These are phyloP conservation scores for Copidosoma floridanum DNA, from an alignment of 1,140 invertebrate species.

Conservation along the genomic window DNA sequence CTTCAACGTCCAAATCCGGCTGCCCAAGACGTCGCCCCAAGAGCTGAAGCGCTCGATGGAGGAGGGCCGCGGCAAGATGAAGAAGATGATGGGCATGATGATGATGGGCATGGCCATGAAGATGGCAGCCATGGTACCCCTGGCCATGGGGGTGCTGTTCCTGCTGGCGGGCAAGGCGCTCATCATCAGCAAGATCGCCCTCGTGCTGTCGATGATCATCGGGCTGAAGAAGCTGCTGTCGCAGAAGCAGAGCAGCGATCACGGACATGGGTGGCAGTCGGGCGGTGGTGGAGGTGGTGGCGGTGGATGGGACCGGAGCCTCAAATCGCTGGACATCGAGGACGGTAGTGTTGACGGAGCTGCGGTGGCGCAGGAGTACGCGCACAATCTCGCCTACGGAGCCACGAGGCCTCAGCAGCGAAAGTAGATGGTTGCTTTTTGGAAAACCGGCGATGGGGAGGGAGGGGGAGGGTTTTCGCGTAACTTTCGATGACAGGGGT, in stretches of 20 bases:
- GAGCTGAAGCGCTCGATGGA: conserved; percentile 69
- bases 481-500: no score
- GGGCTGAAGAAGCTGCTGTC: conserved; percentile 74
- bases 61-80: conserved; percentile 77
- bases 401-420: background rate
- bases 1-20: conserved; percentile 70
- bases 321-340: conserved; percentile 42
- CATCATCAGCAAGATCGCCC: conserved; percentile 75
- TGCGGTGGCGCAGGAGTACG: conserved; percentile 49
- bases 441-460: background rate
- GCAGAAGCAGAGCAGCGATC: conserved; percentile 62
- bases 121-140: conserved; percentile 69
- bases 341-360: background rate
- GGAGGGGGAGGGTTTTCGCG: no score
- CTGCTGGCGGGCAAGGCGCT: conserved; percentile 74
- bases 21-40: conserved; percentile 69
- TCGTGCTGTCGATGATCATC: conserved; percentile 73
- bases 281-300: conserved; percentile 58
- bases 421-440: background rate
- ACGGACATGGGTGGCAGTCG: conserved; percentile 45
- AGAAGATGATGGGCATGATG: conserved; percentile 82
- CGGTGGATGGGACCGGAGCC: conserved; percentile 59
- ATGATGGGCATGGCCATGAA: conserved; percentile 77
- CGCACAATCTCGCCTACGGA: conserved; percentile 67
- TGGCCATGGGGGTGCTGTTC: conserved; percentile 73